Base-by-base conservation (phyloP, 2,888 invertebrate species). In the Drosophila kanekoi region DNA sequence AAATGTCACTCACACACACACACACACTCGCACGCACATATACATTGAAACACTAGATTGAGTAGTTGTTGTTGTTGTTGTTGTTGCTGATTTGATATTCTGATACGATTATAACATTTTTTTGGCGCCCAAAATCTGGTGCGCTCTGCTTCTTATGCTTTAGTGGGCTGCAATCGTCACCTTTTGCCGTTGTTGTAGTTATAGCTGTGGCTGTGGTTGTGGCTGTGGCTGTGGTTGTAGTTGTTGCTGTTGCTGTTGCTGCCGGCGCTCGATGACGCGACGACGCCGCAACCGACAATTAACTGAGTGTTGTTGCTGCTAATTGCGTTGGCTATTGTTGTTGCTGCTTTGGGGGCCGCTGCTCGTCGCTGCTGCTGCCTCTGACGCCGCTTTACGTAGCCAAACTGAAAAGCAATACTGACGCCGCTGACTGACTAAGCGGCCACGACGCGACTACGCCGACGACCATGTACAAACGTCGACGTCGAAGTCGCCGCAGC, bases 351-450 rank as follows among this genome's bases (percentile, higher is more conserved):
- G 35, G 65, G 64, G 66, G 58, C 67, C 44, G 71, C 70, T 65
- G 56, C 63, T 62, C 57, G 74, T 60, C 57, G 68, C 59, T 56
- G 74, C 67, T 80, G 62, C 63, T 78, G 60, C 75, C 69, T 75
- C 79, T 77, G 77, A 76, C 80, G 80, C 72, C 77, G 77, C 73
- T 80, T 77, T 69, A 85, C 80, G 80, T 80, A 84, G 85, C 62
- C 69, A 66, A 82, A 87, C 79, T 82, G 69, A 84, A 84, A 81
- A 77, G 84, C 84, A 83, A 84, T 77, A 78, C 81, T 72, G 75
- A 78, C 79, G 79, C 71, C 79, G 60, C 49, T 76, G 87, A 87
- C 79, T 82, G 87, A 82, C 81, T 83, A 85, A 81, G 79, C 86
- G 67, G 73, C 75, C 68, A 67, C 75, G 75, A 75, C 75, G 67